Evolutionary conservation across 2,113 vertebrate genomes (phyloP).

Genomic region (Mustela nigripes): DNA sequence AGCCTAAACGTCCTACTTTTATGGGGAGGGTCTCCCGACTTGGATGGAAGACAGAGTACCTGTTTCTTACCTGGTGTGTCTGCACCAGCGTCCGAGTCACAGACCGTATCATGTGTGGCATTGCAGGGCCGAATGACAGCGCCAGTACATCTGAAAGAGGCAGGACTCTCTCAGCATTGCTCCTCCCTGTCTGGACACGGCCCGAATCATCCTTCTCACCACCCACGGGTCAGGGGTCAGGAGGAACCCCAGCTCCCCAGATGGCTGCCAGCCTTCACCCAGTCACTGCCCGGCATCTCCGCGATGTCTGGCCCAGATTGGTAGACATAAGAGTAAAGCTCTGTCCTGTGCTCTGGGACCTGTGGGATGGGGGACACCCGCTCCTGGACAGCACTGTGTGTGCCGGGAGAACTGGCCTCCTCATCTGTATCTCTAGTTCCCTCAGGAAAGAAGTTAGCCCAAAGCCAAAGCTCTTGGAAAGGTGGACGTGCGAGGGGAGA

Average conservation of each 20-base stretch:
- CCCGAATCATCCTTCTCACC: background rate
- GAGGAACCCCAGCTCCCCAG: background rate
- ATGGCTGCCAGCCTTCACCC: background rate
- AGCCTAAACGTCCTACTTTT: accelerated
- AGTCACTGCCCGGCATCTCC: background rate
- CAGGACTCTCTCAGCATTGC: accelerated
- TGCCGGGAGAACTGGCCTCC: background rate
- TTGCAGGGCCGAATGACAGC: background rate
- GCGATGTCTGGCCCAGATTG: background rate
- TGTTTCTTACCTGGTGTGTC: background rate
- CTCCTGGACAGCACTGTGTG: background rate
- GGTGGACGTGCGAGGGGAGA: background rate
- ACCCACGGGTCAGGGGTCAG: background rate
- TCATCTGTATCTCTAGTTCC: accelerated
- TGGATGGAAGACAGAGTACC: too few species aligned
- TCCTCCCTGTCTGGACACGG: accelerated
- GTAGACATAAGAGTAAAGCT: background rate
- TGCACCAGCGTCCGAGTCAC: accelerated
- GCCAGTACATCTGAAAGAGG: background rate
- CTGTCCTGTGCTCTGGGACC: background rate
- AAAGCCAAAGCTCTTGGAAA: background rate
- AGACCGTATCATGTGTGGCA: background rate
- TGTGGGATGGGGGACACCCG: background rate
- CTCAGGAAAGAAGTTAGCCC: background rate
- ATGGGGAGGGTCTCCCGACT: background rate